phyloP scores from a whole-genome alignment of 2,888 invertebrate species.

The Megamerina dolium region DNA sequence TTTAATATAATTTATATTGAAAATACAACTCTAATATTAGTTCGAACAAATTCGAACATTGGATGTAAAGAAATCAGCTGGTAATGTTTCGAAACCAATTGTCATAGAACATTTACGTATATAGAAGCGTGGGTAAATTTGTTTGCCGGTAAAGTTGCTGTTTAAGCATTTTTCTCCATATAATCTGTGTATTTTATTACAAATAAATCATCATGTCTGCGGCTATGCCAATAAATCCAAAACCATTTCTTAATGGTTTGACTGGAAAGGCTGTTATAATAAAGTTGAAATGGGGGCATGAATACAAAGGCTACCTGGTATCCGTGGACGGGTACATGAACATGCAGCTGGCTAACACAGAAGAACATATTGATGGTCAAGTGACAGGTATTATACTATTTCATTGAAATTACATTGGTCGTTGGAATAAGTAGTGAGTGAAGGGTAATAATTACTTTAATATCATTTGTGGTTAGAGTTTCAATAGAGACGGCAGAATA shows the following conservation, averaged over 20 bases:
- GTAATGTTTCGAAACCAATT: no score
- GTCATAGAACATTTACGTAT: no score
- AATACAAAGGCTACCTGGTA: constrained; percentile 96
- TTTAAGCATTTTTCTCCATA: no score
- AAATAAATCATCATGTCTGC: constrained; percentile 52
- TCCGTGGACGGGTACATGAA: constrained; percentile 99
- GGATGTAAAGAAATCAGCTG: no score
- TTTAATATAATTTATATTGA: no score
- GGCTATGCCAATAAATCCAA: constrained; percentile 96
- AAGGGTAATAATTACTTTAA: not conserved
- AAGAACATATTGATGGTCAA: constrained; percentile 91
- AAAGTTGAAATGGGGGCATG: constrained; percentile 99
- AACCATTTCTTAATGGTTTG: constrained; percentile 96
- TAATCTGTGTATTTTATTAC: constrained; percentile 1
- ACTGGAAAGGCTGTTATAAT: constrained; percentile 97
- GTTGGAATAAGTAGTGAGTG: no score
- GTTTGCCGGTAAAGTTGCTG: not conserved
- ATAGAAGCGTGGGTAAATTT: not conserved
- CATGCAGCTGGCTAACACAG: constrained; percentile 93
- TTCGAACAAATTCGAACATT: no score
- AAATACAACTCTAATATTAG: no score
- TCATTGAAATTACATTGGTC: no score
- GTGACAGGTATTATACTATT: constrained; percentile 81
- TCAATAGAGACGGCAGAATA: no score
- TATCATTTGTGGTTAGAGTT: not conserved